Evolutionary conservation across 2,797 vertebrate genomes (phyloP).

Genomic region (Gadopsis marmoratus): DNA sequence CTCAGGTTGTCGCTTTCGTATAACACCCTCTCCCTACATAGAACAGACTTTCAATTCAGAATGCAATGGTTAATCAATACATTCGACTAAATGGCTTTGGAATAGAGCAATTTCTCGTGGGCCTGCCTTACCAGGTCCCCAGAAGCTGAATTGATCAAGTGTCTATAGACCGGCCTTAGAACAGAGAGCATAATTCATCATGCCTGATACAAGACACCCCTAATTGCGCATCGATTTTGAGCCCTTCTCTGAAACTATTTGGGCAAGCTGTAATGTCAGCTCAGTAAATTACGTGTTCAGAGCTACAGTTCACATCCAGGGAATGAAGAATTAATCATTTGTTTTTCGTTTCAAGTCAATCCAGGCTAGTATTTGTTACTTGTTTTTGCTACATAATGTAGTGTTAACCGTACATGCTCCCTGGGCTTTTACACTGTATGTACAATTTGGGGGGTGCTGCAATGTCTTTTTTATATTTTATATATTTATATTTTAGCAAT

Average conservation of each 20-base stretch:
- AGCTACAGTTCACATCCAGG: constrained; percentile 49
- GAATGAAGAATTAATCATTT: constrained; percentile 68
- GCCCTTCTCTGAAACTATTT: constrained; percentile 76
- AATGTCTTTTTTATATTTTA: constrained; percentile 21
- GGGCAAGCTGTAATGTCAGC: constrained; percentile 74
- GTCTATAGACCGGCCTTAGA: constrained; percentile 74
- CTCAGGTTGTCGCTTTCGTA: constrained; percentile 27
- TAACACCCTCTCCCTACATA: constrained; percentile 29
- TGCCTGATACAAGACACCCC: constrained; percentile 79
- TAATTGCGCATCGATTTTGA: constrained; percentile 82
- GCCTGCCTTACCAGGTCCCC: constrained; percentile 60
- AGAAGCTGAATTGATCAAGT: constrained; percentile 79
- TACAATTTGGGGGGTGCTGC: background rate
- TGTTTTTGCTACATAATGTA: constrained; percentile 44
- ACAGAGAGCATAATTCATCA: constrained; percentile 82
- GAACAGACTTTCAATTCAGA: constrained; percentile 74
- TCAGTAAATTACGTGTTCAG: constrained; percentile 73
- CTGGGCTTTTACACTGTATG: constrained; percentile 9
- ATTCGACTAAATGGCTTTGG: constrained; percentile 75
- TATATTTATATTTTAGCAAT: constrained; percentile 12
- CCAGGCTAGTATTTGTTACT: constrained; percentile 34
- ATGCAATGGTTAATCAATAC: constrained; percentile 82
- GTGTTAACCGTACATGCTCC: constrained; percentile 19
- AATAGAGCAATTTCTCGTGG: constrained; percentile 78
- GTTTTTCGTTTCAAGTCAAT: constrained; percentile 54